Evolutionary conservation across 2,113 vertebrate genomes (phyloP), one percentile per base, ranked within the genome.

Genomic region (Elaphurus davidianus): DNA sequence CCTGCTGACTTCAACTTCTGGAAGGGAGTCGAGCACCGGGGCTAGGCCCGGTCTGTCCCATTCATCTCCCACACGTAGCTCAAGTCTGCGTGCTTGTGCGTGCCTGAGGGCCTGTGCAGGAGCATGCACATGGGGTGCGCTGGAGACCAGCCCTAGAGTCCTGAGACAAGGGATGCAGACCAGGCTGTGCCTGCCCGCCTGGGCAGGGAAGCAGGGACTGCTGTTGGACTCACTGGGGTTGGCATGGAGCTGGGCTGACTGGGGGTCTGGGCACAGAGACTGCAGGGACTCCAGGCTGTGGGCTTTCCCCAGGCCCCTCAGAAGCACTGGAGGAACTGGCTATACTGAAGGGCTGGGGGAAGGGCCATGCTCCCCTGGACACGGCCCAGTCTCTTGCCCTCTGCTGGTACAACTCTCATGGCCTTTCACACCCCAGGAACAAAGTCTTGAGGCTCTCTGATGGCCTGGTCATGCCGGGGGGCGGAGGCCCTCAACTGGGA

Each of bases 401-500:
- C 43, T 45, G 43, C 43, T 45, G 43, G 43, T 7, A 45, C 43
- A 45, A 45, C 43, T 45, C 43, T 45, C 43, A 45, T 45, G 43
- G 43, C 43, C 43, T 45, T 45, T 45, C 43, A 45, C 43, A 45
- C 43, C 43, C 43, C 43, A 45, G 43, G 43, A 45, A 45, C 43
- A 45, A 45, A 45, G 43, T 45, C 43, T 45, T 45, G 43, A 45
- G 43, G 43, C 43, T 7, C 43, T 45, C 43, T 45, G 43, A 45
- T 45, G 43, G 50, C 97, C 99, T 62, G 28, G 27, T 62, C 28
- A 62, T 62, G 59, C 43, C 43, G 43, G 43, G 43, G 43, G 43
- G 43, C 43, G 0, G 99, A 99, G 50, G 99, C 99, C 92, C 99
- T 99, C 98, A 99, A 99, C 98, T 99, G 99, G 98, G 99, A 99